phyloP scores from a whole-genome alignment of 2,888 invertebrate genomes.

The Dilophus febrilis region DNA sequence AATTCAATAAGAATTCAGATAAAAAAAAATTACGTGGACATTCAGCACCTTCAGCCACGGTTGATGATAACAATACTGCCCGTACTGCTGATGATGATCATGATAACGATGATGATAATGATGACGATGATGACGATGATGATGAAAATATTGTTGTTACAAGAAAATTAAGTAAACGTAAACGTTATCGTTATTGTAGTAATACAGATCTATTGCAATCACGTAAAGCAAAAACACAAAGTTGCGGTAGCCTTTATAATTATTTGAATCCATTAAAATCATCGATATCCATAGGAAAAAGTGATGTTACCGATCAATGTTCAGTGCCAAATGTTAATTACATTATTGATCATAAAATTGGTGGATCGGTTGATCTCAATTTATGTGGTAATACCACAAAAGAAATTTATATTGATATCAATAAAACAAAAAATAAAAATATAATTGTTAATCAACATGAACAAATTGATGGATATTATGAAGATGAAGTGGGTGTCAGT shows the following conservation, averaged over 20 bases:
- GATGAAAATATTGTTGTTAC: neutral
- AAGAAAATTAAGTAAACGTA: neutral
- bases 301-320: slow-evolving; percentile 2
- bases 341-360: slow-evolving; percentile 6
- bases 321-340: slow-evolving; percentile 16
- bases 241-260: slow-evolving; percentile 10
- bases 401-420: slow-evolving; percentile 3
- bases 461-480: neutral
- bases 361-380: slow-evolving; percentile 3
- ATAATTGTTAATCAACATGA: neutral
- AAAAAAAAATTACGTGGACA: too few species aligned
- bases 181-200: neutral
- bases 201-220: neutral
- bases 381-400: neutral
- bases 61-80: neutral
- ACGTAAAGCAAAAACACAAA: slow-evolving; percentile 8
- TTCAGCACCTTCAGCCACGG: too few species aligned
- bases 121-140: neutral
- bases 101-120: neutral
- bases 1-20: too few species aligned
- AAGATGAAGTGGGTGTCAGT: neutral
- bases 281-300: neutral
- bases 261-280: slow-evolving; percentile 6
- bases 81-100: neutral
- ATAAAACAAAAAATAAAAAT: neutral